Percentiles rank a stretch among this genome's conserved stretches.
Conservation (phyloP, 2,113 vertebrate species). For the Erinaceus europaeus region DNA sequence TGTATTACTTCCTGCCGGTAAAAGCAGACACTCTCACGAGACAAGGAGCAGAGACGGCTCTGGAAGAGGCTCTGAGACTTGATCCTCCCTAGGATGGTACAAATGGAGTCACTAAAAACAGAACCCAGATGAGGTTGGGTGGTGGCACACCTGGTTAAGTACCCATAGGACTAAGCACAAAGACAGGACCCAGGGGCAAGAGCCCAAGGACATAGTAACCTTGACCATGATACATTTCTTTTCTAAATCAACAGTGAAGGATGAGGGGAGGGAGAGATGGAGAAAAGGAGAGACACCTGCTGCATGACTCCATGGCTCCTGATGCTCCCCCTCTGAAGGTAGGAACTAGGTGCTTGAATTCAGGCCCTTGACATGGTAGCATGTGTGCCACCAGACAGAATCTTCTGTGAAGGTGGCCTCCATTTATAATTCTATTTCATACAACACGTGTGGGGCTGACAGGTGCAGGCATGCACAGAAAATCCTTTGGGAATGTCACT, state of each 20-base stretch:
- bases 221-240: neutral
- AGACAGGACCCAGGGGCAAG: neutral
- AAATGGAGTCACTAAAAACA: neutral
- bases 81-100: neutral
- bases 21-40: neutral
- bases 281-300: no score
- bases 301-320: no score
- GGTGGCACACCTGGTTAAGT: no score
- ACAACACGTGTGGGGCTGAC: neutral
- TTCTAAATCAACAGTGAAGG: no score
- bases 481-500: neutral
- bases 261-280: neutral
- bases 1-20: neutral
- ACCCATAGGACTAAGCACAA: no score
- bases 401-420: neutral
- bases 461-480: neutral
- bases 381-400: no score
- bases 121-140: no score
- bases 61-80: neutral
- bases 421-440: neutral
- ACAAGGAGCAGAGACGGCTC: neutral
- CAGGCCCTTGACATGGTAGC: neutral
- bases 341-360: neutral
- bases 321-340: neutral
- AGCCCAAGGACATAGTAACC: neutral